phyloP scores from a whole-genome alignment of 2,888 invertebrate genomes.

The Octodonta nipae region DNA sequence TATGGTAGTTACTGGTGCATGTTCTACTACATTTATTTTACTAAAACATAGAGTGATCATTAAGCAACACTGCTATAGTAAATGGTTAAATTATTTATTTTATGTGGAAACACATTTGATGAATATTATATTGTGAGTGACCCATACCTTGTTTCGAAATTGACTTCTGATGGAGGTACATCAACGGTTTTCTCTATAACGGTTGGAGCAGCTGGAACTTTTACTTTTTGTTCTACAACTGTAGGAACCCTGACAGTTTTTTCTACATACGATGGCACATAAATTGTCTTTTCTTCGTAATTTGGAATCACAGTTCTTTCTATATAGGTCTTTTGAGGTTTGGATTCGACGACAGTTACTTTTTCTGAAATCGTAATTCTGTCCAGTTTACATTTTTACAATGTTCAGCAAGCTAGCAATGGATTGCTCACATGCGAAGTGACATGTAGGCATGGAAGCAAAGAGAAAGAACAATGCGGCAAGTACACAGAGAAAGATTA shows the following conservation, averaged over 20 bases:
- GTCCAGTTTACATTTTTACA: too few species aligned
- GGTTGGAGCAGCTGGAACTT: constrained; percentile 28
- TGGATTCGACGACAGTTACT: constrained; percentile 15
- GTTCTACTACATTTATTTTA: constrained; percentile 9
- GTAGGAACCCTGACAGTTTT: constrained; percentile 32
- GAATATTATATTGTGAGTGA: too few species aligned
- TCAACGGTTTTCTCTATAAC: constrained; percentile 28
- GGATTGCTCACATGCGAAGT: too few species aligned
- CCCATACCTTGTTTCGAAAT: constrained; percentile 11
- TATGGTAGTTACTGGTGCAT: constrained; percentile 4
- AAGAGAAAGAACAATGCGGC: too few species aligned
- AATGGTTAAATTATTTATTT: too few species aligned
- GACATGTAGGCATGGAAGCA: too few species aligned
- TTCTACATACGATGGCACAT: constrained; percentile 31
- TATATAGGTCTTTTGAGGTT: constrained; percentile 23
- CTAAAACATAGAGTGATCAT: constrained; percentile 8
- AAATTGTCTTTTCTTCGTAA: constrained; percentile 31
- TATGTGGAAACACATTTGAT: too few species aligned
- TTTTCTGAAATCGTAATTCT: too few species aligned
- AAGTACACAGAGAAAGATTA: too few species aligned
- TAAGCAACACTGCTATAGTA: too few species aligned
- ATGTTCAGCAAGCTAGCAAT: too few species aligned
- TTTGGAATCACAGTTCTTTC: constrained; percentile 31
- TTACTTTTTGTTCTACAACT: constrained; percentile 28
- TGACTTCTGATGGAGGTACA: constrained; percentile 15